Conservation (phyloP, 2,797 vertebrate genomes). For the Choloepus didactylus region DNA sequence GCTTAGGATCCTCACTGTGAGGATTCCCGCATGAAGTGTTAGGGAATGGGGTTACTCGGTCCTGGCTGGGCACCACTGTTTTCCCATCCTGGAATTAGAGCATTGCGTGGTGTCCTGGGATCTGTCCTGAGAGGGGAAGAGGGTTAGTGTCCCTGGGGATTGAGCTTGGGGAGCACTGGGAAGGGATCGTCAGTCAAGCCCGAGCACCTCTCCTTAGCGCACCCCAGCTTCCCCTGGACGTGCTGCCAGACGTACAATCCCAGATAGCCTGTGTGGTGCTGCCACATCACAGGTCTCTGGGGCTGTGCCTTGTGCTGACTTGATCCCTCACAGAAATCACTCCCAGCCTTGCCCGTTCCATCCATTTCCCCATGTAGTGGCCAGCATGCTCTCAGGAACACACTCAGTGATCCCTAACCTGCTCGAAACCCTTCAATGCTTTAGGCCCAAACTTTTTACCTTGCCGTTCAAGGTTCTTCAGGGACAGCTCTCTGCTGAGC, state of each 20-base stretch:
- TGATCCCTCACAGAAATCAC: rapidly evolving
- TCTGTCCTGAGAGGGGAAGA: background rate
- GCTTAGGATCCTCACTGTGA: background rate
- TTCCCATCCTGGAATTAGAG: background rate
- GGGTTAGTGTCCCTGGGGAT: background rate
- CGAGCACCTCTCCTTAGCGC: background rate
- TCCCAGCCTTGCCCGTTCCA: background rate
- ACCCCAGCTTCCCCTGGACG: background rate
- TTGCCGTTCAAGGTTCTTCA: background rate
- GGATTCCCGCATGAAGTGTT: rapidly evolving
- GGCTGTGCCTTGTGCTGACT: background rate
- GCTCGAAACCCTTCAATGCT: too few relatives aligned
- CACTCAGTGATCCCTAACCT: background rate
- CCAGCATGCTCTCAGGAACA: background rate
- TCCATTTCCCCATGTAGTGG: rapidly evolving
- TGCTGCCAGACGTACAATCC: background rate
- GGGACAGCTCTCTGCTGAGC: background rate
- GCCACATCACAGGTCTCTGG: background rate
- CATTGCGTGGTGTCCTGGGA: background rate
- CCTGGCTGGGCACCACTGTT: background rate
- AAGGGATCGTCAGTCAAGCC: background rate
- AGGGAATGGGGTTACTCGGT: background rate
- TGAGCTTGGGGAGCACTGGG: background rate
- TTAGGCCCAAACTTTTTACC: background rate
- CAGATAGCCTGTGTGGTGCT: background rate